Evolutionary conservation across 1,140 invertebrate genomes (phyloP), one percentile per base, ranked within the genome.

Genomic region (Micrasema minimum): DNA sequence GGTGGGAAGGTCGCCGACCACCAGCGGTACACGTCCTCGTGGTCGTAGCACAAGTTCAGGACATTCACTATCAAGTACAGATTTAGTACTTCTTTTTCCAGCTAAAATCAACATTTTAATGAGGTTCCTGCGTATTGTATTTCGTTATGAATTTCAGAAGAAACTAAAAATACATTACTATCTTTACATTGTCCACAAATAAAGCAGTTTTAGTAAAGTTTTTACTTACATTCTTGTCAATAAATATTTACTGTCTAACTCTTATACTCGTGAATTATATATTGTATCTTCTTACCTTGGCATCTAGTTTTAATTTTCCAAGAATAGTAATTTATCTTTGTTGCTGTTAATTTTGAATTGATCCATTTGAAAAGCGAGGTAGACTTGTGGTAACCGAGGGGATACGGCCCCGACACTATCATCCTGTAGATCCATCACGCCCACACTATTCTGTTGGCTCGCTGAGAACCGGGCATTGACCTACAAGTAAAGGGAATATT

Each of bases 251-350:
- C n/a, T n/a, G n/a, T n/a, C n/a, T n/a, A n/a, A n/a, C n/a, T n/a
- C n/a, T n/a, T n/a, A n/a, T n/a, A n/a, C n/a, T n/a, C n/a, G n/a
- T n/a, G n/a, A n/a, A n/a, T n/a, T n/a, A n/a, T n/a, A n/a, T n/a
- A 45, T 43, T 18, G 22, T 20, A 72, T 31, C 26, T 31, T 31
- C 76, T 77, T 83, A 92, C 91, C 85, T 91, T 90, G n/a, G 90
- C 88, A 78, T 93, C 90, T 45, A 93, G 80, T 65, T 89, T 89
- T 10, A 93, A 81, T 67, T 88, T 89, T 89, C 87, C 12, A 93
- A 79, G 48, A 88, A 87, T 4, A 93, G 77, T 14, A 91, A 76
- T 74, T 88, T 89, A 70, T 90, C 88, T 62, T 84, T 82, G 66
- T 84, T 84, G 31, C 87, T 87, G 22, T 84, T 81, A 69, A 93